Base-by-base conservation (phyloP, 1,140 invertebrate species). In the Holotrichia oblita region DNA sequence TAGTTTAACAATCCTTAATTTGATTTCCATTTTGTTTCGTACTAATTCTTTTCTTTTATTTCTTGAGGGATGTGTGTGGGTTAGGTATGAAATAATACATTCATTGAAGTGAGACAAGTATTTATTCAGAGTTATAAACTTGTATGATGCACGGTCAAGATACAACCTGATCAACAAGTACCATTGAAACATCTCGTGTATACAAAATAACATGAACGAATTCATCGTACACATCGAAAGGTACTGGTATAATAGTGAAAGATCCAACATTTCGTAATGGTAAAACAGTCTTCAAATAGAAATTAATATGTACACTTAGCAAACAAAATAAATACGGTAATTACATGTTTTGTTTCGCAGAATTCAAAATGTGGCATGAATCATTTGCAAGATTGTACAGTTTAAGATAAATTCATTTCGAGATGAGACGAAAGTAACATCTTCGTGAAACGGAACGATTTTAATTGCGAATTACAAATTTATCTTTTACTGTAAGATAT, bases 401-500 rank as follows among this genome's bases (percentile, higher is more conserved):
- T 74, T 74, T 74, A 74, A 74, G 73, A 74, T 40, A 74, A 74
- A 74, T 40, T 74, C 40, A 74, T 74, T 34, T 34, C 27, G 4
- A 34, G 27, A 34, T 34, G 4, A 41, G 0, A 74, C n/a, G n/a
- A n/a, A n/a, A n/a, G n/a, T n/a, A n/a, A n/a, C n/a, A n/a, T n/a
- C n/a, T n/a, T n/a, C n/a, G n/a, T 42, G 41, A 44, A 40, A 40
- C 73, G 40, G 22, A 74, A 42, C 41, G 22, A 22, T n/a, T 40
- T 42, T 44, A 17, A 41, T 74, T 40, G 17, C 20, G n/a, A 74
- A 74, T n/a, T 24, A 41, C 41, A 41, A 40, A 74, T 9, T 74
- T 74, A 74, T 17, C 34, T 74, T 74, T 74, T 74, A 74, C 41
- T 74, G 73, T 44, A 74, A 44, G 41, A 74, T 41, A 34, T 74